phyloP scores from a whole-genome alignment of 1,140 invertebrate genomes.

The Ceratosolen fusciceps region DNA sequence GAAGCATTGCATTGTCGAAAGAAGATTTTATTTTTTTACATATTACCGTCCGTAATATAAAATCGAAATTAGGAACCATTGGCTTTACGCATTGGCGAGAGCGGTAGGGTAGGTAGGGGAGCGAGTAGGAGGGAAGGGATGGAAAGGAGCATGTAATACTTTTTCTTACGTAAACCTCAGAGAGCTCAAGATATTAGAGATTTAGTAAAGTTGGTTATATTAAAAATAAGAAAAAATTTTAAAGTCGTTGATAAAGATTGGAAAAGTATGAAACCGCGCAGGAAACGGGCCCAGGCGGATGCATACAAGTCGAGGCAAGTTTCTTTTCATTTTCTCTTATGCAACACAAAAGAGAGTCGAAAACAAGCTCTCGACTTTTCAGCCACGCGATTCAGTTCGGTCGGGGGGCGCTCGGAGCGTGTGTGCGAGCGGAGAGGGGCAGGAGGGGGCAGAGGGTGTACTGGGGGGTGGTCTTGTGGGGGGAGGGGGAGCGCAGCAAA shows the following conservation, averaged over 20 bases:
- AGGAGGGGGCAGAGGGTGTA: too few species aligned
- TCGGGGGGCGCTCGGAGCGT: neutral
- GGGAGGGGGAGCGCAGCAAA: neutral
- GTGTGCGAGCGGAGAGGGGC: too few species aligned
- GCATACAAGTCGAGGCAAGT: neutral
- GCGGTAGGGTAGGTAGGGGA: too few species aligned
- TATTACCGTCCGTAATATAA: too few species aligned
- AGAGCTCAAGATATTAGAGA: neutral
- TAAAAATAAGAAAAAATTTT: slow-evolving; percentile 23
- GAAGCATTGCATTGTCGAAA: too few species aligned
- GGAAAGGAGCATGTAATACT: neutral
- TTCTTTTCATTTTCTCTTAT: slow-evolving; percentile 20
- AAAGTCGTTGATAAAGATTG: slow-evolving; percentile 3
- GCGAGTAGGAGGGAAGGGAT: too few species aligned
- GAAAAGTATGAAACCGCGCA: slow-evolving; percentile 19
- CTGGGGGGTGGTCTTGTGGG: too few species aligned
- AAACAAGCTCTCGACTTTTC: slow-evolving; percentile 20
- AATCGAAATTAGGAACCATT: too few species aligned
- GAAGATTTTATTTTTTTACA: too few species aligned
- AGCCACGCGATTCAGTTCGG: neutral
- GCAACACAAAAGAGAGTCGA: slow-evolving; percentile 2
- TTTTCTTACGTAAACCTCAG: too few species aligned
- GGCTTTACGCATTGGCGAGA: too few species aligned
- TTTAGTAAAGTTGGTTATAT: neutral
- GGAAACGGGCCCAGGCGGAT: neutral